A percentile compares a stretch with the other conserved stretches of the same genome.
Conservation (phyloP, 2,797 vertebrate genomes). For the Rhincodon typus region DNA sequence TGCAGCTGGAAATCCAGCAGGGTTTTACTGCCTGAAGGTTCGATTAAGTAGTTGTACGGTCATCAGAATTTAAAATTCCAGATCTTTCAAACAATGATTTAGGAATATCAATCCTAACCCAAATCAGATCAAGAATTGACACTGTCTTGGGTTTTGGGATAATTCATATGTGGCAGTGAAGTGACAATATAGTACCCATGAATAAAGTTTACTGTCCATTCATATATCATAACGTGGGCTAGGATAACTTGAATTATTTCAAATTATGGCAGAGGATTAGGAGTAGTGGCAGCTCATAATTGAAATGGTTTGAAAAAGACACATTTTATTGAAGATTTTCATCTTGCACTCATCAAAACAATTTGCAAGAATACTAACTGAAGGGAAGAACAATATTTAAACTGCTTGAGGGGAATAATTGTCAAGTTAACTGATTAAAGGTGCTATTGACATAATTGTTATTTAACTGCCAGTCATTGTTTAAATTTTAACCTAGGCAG, state of each 20-base stretch:
- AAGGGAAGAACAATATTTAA: no score
- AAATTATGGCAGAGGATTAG: slow-evolving; percentile 44
- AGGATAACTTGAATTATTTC: slow-evolving; percentile 37
- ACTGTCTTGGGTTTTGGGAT: no score
- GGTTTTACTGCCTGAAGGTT: not conserved
- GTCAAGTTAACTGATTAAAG: no score
- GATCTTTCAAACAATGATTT: no score
- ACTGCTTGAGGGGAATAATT: not conserved
- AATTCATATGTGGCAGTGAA: no score
- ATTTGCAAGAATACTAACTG: no score
- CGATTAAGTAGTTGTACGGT: not conserved
- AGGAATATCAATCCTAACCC: not conserved
- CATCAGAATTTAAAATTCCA: not conserved
- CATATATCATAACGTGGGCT: not conserved
- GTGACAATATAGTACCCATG: no score
- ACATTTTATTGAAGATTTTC: not conserved
- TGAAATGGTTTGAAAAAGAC: slow-evolving; percentile 50
- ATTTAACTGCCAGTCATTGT: no score
- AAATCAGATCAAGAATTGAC: not conserved
- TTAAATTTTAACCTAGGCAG: no score
- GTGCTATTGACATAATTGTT: no score
- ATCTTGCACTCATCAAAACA: no score
- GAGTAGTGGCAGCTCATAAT: slow-evolving; percentile 47
- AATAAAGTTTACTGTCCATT: no score
- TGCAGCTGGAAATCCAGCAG: not conserved